phyloP scores from a whole-genome alignment of 2,113 vertebrate species.

The Notothenia coriiceps region DNA sequence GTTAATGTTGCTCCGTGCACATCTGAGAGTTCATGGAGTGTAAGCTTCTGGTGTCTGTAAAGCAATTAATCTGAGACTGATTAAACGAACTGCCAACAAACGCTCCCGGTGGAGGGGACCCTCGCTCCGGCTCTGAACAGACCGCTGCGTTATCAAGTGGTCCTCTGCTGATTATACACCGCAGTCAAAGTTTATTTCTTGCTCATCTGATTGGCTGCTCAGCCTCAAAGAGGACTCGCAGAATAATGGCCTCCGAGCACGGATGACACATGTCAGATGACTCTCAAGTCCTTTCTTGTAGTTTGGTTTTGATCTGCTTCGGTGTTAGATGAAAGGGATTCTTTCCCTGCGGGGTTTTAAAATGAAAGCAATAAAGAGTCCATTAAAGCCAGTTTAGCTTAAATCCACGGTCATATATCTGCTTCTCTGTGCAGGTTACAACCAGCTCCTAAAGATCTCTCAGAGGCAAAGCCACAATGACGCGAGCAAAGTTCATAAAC shows the following conservation, averaged over 20 bases:
- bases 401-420: background rate
- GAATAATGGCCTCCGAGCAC: slow-evolving; percentile 44
- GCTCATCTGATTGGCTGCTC: slow-evolving; percentile 30
- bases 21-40: slow-evolving; percentile 67
- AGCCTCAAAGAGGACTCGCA: slow-evolving; percentile 34
- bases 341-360: background rate
- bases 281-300: slow-evolving; percentile 25
- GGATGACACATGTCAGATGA: slow-evolving; percentile 24
- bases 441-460: background rate
- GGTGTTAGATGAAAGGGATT: slow-evolving; percentile 17
- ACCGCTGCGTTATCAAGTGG: slow-evolving; percentile 52
- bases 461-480: background rate
- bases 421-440: slow-evolving; percentile 1
- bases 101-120: slow-evolving; percentile 54
- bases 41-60: slow-evolving; percentile 64
- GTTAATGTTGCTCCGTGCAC: slow-evolving; percentile 48
- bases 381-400: background rate
- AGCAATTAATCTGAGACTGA: slow-evolving; percentile 76
- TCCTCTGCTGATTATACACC: slow-evolving; percentile 43
- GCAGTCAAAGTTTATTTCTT: slow-evolving; percentile 42
- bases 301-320: slow-evolving; percentile 40
- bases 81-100: slow-evolving; percentile 66
- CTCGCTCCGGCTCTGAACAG: slow-evolving; percentile 46
- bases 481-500: background rate
- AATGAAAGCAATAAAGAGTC: slow-evolving; percentile 1